These are phyloP conservation scores for Gastrophysa polygoni DNA, from an alignment of 2,888 invertebrate genomes.

Conservation along the genomic window DNA sequence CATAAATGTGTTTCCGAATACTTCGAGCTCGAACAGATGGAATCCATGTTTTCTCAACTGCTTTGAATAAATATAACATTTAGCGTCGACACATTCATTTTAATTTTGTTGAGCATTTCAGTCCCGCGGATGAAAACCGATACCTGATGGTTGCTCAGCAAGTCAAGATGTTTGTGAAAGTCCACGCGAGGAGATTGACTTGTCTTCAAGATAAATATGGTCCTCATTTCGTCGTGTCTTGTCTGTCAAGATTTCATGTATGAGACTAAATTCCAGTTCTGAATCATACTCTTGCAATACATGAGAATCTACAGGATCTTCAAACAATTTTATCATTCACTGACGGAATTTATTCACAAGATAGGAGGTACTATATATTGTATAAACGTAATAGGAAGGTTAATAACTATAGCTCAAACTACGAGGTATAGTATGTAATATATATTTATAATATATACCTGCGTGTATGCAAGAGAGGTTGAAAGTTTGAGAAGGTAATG, in stretches of 20 bases:
- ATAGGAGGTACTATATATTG: no score
- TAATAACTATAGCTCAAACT: no score
- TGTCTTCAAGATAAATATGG: background rate
- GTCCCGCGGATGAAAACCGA: background rate
- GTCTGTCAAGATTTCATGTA: background rate
- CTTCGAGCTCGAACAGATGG: slow-evolving; percentile 19
- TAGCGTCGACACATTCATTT: slow-evolving; percentile 14
- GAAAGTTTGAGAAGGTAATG: no score
- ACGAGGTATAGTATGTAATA: no score
- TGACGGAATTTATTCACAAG: no score
- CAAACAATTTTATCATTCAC: no score
- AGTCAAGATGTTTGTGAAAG: background rate
- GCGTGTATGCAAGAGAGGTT: no score
- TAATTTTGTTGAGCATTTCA: slow-evolving; percentile 1
- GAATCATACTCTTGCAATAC: no score
- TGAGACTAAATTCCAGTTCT: no score
- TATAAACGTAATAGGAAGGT: no score
- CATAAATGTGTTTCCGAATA: slow-evolving; percentile 18
- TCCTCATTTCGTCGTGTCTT: background rate
- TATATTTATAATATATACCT: no score
- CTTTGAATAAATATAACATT: slow-evolving; percentile 14
- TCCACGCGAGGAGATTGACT: background rate
- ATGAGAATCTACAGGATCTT: no score
- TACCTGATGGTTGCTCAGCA: background rate
- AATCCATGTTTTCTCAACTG: slow-evolving; percentile 16